These are phyloP conservation scores for Trogon melanurus DNA, from an alignment of 2,113 vertebrate species.

Conservation along the genomic window DNA sequence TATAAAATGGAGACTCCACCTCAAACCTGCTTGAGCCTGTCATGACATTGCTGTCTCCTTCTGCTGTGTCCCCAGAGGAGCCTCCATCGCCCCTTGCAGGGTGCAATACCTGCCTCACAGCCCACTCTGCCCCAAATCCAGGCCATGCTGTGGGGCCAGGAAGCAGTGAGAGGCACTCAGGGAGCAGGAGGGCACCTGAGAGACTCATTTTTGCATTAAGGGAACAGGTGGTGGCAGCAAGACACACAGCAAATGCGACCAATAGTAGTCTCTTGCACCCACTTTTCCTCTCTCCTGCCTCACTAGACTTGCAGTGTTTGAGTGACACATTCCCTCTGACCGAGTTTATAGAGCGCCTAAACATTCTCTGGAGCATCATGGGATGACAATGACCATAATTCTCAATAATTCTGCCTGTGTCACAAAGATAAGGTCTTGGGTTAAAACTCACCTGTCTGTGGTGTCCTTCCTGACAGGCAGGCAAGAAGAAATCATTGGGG, in stretches of 20 bases:
- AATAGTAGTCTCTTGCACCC: neutral
- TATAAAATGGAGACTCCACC: neutral
- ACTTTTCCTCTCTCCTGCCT: neutral
- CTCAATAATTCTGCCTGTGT: neutral
- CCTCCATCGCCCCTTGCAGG: neutral
- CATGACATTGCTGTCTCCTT: accelerated
- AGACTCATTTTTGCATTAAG: neutral
- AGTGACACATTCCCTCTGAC: neutral
- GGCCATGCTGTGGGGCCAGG: accelerated
- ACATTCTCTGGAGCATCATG: neutral
- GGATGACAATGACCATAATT: neutral
- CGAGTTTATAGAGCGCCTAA: neutral
- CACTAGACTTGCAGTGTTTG: neutral
- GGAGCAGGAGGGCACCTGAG: neutral
- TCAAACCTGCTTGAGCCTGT: neutral
- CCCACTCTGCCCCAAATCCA: neutral
- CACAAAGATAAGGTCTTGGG: neutral
- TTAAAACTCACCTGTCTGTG: neutral
- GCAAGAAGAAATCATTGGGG: neutral
- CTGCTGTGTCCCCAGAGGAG: accelerated
- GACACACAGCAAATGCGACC: neutral
- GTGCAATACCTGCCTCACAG: neutral
- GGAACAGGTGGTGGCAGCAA: neutral
- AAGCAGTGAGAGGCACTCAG: neutral
- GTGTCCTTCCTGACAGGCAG: neutral